phyloP scores from a whole-genome alignment of 2,113 vertebrate species.

The Oncorhynchus tshawytscha region DNA sequence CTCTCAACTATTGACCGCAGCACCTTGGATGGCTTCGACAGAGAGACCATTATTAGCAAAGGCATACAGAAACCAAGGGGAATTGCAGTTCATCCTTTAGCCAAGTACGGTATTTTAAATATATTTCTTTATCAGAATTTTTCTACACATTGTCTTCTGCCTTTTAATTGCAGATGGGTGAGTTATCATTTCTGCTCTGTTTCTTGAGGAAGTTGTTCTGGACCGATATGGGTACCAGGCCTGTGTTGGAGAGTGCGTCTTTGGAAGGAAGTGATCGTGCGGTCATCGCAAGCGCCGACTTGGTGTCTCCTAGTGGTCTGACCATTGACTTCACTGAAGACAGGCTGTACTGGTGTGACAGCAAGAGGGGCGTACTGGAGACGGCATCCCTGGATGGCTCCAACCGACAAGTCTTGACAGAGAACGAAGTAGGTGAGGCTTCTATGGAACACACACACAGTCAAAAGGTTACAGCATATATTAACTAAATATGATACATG shows the following conservation, averaged over 20 bases:
- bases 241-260: constrained; percentile 81
- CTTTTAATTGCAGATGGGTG: too few relatives aligned
- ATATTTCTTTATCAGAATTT: neutral
- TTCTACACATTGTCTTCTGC: neutral
- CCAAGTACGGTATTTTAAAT: constrained; percentile 74
- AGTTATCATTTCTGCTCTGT: constrained; percentile 50
- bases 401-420: constrained; percentile 75
- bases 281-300: constrained; percentile 71
- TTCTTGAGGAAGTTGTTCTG: constrained; percentile 90
- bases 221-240: constrained; percentile 80
- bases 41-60: constrained; percentile 73
- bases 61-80: constrained; percentile 80
- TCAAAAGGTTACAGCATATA: too few relatives aligned
- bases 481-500: neutral
- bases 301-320: constrained; percentile 84
- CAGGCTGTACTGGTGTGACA: constrained; percentile 89
- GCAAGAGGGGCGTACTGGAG: constrained; percentile 78
- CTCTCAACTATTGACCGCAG: constrained; percentile 79
- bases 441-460: constrained; percentile 44
- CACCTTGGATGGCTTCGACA: constrained; percentile 75
- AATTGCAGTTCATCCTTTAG: constrained; percentile 84
- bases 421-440: constrained; percentile 96
- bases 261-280: constrained; percentile 76
- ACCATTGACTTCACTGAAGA: constrained; percentile 80
- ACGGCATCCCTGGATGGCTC: constrained; percentile 84